Base-by-base conservation (phyloP, 2,797 vertebrate genomes). In the Fistularia commersonii region DNA sequence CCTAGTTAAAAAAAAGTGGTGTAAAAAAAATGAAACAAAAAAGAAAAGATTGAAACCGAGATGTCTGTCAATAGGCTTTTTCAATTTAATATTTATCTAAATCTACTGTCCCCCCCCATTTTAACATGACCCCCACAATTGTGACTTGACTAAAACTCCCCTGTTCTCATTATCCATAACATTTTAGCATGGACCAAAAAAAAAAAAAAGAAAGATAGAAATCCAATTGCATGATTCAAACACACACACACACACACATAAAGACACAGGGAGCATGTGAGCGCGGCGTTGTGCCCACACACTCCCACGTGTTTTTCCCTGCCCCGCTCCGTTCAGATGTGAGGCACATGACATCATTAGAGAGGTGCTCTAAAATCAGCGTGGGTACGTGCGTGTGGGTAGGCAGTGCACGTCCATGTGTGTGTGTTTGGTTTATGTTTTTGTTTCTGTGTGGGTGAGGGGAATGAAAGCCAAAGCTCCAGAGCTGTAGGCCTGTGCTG, bases 301-400 rank as follows among this genome's bases (percentile, higher is more conserved):
- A 83, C 76, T 53, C 81, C 75, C 82, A 83, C 67, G 52, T 80
- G 76, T 79, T 82, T 81, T 74, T 80, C 61, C 76, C 68, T 41
- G 36, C 8, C 76, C 72, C 49, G 72, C 64, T 82, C 73, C 66
- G 74, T 64, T 82, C 70, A 81, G 69, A 87, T 88, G 80, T 74
- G 41, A 64, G 77, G 74, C 82, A 69, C 79, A 84, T 90, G 89
- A 89, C 88, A 89, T 89, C 87, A 88, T 87, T 79, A 81, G 84
- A 87, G 79, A 79, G 81, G 80, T 75, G 77, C 79, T 82, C 80
- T 60, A 51, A 67, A 66, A 76, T 77, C 67, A 39, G 73, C 69
- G 72, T 84, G 82, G 81, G 82, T 72, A 62, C 59, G n/a, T 34
- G 72, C 74, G 69, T 73, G 86, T 86, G 83, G 77, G 84, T 63